phyloP scores from a whole-genome alignment of 2,113 vertebrate species.

The Cinclus mexicanus region DNA sequence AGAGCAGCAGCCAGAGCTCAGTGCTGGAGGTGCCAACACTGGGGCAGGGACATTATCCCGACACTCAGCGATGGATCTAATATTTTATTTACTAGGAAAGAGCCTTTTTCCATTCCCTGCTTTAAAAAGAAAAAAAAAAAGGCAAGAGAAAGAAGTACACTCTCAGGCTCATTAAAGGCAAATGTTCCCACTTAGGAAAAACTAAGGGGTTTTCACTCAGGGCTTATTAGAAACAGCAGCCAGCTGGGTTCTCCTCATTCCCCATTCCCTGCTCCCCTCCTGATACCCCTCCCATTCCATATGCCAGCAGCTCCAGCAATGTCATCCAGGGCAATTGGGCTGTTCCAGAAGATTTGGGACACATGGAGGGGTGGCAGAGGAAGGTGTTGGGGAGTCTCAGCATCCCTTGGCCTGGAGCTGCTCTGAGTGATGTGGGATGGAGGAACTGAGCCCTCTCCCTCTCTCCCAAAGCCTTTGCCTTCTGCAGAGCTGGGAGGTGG shows the following conservation, averaged over 20 bases:
- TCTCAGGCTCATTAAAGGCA: conserved; percentile 44
- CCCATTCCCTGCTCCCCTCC: background rate
- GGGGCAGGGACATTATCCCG: fast-evolving
- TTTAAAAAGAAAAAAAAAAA: background rate
- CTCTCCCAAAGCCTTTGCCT: background rate
- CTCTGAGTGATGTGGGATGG: background rate
- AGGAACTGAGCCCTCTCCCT: background rate
- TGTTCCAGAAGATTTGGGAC: fast-evolving
- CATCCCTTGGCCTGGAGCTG: background rate
- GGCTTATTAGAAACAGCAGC: background rate
- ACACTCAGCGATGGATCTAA: background rate
- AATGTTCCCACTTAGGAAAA: conserved; percentile 29
- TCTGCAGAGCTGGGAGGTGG: background rate
- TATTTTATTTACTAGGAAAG: background rate
- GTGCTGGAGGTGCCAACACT: fast-evolving
- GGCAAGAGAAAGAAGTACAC: background rate
- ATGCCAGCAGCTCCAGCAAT: background rate
- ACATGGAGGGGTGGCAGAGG: fast-evolving
- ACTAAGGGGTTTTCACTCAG: background rate
- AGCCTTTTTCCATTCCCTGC: background rate
- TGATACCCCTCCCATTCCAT: fast-evolving
- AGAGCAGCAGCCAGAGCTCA: background rate
- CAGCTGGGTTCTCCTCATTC: background rate
- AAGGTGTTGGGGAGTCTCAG: background rate
- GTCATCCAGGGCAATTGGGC: fast-evolving